These are phyloP conservation scores for Rhincodon typus DNA, from an alignment of 2,797 vertebrate genomes.

Conservation along the genomic window DNA sequence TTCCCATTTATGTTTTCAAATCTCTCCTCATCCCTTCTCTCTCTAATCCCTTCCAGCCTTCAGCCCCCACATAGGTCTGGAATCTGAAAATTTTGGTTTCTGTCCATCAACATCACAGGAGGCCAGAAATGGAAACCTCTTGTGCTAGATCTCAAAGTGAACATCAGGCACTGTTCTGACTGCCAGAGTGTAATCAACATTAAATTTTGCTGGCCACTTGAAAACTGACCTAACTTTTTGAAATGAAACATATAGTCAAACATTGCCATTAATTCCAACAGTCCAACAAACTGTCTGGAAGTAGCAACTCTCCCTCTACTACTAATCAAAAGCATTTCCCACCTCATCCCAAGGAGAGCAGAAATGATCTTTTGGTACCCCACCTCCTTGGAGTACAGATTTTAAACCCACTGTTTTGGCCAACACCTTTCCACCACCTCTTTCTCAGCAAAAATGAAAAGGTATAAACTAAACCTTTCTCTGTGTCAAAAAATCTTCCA, in stretches of 20 bases:
- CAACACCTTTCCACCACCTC: background rate
- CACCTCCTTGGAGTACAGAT: no score
- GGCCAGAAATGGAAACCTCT: no score
- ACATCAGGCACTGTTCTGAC: background rate
- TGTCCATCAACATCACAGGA: no score
- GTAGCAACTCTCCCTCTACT: background rate
- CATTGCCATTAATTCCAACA: background rate
- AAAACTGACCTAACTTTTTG: background rate
- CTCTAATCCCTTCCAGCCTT: background rate
- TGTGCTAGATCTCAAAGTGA: background rate
- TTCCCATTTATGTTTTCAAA: background rate
- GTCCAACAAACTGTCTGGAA: background rate
- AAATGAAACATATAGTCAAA: background rate
- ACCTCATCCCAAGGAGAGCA: no score
- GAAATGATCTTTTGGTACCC: background rate
- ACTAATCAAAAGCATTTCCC: background rate
- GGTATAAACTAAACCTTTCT: background rate
- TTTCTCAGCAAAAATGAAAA: background rate
- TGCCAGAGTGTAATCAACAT: background rate
- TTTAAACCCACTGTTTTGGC: no score
- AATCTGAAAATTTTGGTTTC: background rate
- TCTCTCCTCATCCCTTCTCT: background rate
- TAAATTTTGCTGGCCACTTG: no score
- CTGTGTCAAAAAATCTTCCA: background rate
- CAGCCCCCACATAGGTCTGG: background rate